Conservation (phyloP, 2,888 invertebrate genomes). For the Ethmia dodecea region DNA sequence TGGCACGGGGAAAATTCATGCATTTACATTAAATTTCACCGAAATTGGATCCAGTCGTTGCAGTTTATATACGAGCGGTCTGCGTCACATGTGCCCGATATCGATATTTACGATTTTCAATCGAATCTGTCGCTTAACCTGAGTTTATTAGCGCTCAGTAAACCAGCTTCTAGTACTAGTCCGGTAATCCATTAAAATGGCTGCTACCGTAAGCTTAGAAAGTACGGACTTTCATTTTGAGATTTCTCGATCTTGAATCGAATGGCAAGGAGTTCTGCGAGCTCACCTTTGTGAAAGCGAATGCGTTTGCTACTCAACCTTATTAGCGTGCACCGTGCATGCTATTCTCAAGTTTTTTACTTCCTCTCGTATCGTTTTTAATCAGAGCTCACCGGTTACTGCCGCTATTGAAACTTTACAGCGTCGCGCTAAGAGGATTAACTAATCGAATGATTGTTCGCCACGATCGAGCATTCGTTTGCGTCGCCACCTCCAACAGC, state of each 20-base stretch:
- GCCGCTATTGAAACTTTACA: constrained; percentile 36
- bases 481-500: constrained; percentile 43
- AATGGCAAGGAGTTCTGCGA: too few species aligned
- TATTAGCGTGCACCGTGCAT: background rate
- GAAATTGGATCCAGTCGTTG: constrained; percentile 65
- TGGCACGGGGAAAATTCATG: constrained; percentile 72
- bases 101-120: constrained; percentile 69
- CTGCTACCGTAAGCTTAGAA: too few species aligned
- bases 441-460: constrained; percentile 68
- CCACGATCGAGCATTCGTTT: constrained; percentile 39
- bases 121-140: constrained; percentile 47
- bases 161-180: too few species aligned
- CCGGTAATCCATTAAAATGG: too few species aligned
- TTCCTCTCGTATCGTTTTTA: constrained; percentile 26
- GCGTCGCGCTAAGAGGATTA: constrained; percentile 45
- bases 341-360: background rate
- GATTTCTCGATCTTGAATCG: too few species aligned
- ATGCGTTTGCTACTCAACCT: too few species aligned
- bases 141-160: constrained; percentile 14
- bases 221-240: too few species aligned
- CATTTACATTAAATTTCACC: constrained; percentile 74
- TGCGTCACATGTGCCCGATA: constrained; percentile 50
- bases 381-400: constrained; percentile 41
- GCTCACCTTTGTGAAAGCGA: too few species aligned
- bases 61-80: constrained; percentile 59